Conservation (phyloP, 1,140 invertebrate species). For the Aethina tumida region DNA sequence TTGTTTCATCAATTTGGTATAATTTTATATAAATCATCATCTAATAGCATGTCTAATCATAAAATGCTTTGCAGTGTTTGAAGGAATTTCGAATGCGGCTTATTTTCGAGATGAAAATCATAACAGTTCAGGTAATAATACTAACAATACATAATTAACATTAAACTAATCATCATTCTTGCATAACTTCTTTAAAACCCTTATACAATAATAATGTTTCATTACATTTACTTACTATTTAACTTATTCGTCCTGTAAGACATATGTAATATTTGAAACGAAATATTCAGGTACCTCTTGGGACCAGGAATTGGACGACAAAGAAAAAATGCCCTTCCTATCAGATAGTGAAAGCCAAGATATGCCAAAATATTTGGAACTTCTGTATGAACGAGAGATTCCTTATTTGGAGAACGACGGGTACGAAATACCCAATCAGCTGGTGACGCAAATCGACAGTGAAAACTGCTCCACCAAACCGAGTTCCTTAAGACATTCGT, state of each 20-base stretch:
- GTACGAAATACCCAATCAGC: conserved; percentile 37
- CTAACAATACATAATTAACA: background rate
- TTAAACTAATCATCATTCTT: background rate
- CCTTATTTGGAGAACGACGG: conserved; percentile 30
- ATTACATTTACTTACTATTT: background rate
- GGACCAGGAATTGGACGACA: conserved; percentile 26
- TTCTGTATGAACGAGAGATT: conserved; percentile 30
- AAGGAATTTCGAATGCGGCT: conserved; percentile 35
- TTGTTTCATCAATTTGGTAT: background rate
- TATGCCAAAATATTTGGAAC: conserved; percentile 40
- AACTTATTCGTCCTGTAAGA: background rate
- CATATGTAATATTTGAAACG: conserved; percentile 16
- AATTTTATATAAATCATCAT: no score
- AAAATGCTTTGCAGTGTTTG: conserved; percentile 30
- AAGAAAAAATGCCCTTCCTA: conserved; percentile 30
- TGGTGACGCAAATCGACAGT: conserved; percentile 7
- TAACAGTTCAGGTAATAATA: conserved; percentile 34
- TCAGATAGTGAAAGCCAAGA: conserved; percentile 15
- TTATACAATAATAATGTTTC: conserved; percentile 3
- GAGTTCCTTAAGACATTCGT: no score
- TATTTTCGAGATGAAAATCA: conserved; percentile 39
- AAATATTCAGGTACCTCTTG: conserved; percentile 27
- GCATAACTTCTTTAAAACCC: conserved; percentile 1
- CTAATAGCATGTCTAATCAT: conserved; percentile 16
- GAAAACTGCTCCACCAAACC: no score